These are phyloP conservation scores for Emmelina monodactyla DNA, from an alignment of 2,888 invertebrate species.

Conservation along the genomic window DNA sequence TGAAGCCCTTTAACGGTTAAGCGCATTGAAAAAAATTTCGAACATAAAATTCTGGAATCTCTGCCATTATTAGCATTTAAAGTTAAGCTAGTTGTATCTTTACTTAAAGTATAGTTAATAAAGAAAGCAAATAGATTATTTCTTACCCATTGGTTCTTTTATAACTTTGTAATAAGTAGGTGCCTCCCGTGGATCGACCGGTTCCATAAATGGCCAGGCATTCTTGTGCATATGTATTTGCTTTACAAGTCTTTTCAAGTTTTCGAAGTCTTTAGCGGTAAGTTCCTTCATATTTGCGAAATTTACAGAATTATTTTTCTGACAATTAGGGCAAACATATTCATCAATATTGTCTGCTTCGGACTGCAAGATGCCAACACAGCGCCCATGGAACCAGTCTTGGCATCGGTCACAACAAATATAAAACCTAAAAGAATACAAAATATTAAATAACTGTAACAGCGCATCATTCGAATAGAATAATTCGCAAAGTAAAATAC, in stretches of 20 bases:
- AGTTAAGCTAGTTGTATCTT: not conserved
- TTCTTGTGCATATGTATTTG: conserved; percentile 93
- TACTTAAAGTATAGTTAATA: not conserved
- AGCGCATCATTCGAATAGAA: not conserved
- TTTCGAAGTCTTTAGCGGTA: conserved; percentile 79
- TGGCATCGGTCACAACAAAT: conserved; percentile 99
- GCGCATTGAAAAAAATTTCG: not conserved
- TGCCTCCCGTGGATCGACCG: conserved; percentile 94
- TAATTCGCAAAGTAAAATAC: too few relatives aligned
- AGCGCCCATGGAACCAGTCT: conserved; percentile 98
- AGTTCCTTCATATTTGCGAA: conserved; percentile 90
- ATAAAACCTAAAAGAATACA: conserved; percentile 79
- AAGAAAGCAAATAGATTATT: conserved; percentile 3
- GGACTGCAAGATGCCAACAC: conserved; percentile 93
- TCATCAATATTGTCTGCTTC: conserved; percentile 96
- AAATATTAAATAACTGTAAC: conserved; percentile 7
- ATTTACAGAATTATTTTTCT: conserved; percentile 87
- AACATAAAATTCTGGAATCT: not conserved
- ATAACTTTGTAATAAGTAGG: conserved; percentile 97
- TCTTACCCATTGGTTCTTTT: conserved; percentile 94
- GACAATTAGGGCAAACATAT: conserved; percentile 96
- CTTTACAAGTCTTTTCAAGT: conserved; percentile 85
- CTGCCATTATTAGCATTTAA: not conserved
- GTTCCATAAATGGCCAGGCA: conserved; percentile 98
- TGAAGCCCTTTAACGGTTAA: too few relatives aligned